phyloP scores from a whole-genome alignment of 2,888 invertebrate genomes.

The Chrysodeixis includens region DNA sequence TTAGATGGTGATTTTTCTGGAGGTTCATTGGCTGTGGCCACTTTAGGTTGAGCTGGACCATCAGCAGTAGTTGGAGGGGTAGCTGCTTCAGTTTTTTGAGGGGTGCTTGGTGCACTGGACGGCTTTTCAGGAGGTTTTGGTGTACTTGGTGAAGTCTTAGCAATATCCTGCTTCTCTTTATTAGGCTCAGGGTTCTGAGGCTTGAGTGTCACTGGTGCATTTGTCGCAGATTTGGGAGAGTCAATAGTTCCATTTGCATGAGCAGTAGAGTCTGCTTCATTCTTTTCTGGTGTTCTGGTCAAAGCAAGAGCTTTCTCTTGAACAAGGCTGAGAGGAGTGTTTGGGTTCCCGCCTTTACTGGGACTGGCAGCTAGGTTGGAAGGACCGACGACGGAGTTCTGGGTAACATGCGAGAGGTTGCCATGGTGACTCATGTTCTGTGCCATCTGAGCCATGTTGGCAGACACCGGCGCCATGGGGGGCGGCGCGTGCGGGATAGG shows the following conservation, averaged over 20 bases:
- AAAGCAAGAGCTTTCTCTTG: constrained; percentile 83
- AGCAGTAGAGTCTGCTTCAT: constrained; percentile 80
- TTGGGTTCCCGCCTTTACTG: constrained; percentile 75
- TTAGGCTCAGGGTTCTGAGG: constrained; percentile 80
- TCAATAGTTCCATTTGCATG: constrained; percentile 85
- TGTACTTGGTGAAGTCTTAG: constrained; percentile 84
- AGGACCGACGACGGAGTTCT: constrained; percentile 77
- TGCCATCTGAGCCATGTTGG: constrained; percentile 88
- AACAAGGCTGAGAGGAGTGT: constrained; percentile 83
- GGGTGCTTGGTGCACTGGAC: constrained; percentile 70
- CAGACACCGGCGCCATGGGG: constrained; percentile 86
- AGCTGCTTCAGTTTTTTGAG: constrained; percentile 77
- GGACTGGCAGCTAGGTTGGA: constrained; percentile 76
- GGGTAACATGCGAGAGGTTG: constrained; percentile 83
- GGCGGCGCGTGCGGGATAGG: constrained; percentile 78
- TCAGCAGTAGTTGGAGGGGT: constrained; percentile 69
- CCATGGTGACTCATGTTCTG: constrained; percentile 88
- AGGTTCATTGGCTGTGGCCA: constrained; percentile 79
- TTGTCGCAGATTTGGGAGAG: constrained; percentile 77
- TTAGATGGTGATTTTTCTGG: constrained; percentile 81
- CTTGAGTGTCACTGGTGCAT: constrained; percentile 74
- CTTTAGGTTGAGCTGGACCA: constrained; percentile 76
- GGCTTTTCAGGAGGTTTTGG: constrained; percentile 84
- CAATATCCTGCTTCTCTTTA: constrained; percentile 83
- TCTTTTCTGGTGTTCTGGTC: constrained; percentile 85